Percentiles rank a stretch among this genome's conserved stretches.
phyloP scores from a whole-genome alignment of 1,140 invertebrate genomes.

The Zaprionus ornatus region DNA sequence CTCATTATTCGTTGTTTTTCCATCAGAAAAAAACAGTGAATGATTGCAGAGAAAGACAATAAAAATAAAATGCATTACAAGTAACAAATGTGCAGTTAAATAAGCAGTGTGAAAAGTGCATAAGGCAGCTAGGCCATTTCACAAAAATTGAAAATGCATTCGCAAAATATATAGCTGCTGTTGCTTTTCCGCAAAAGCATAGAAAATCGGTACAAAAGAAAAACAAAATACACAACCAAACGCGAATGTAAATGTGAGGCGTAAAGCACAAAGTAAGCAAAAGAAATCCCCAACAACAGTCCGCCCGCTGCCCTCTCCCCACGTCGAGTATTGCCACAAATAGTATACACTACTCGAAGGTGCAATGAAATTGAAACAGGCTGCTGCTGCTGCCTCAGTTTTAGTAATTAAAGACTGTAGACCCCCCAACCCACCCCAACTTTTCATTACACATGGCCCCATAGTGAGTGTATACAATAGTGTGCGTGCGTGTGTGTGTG shows the following conservation, averaged over 20 bases:
- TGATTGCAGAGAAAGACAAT: conserved; percentile 28
- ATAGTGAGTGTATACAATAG: conserved; percentile 8
- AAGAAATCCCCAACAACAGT: conserved; percentile 46
- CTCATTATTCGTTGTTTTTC: conserved; percentile 45
- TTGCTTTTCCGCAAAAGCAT: conserved; percentile 19
- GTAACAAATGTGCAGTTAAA: conserved; percentile 19
- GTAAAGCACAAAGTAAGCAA: conserved; percentile 66
- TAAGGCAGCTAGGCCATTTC: conserved; percentile 25
- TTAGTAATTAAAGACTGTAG: conserved; percentile 57
- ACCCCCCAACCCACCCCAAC: conserved; percentile 9
- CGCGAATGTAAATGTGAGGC: conserved; percentile 70
- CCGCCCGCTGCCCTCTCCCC: background rate
- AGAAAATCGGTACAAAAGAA: conserved; percentile 69
- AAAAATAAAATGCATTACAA: conserved; percentile 41
- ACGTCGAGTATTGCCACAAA: conserved; percentile 18
- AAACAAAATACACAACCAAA: conserved; percentile 69
- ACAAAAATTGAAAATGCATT: conserved; percentile 31
- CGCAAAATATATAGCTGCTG: conserved; percentile 31
- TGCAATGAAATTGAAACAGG: conserved; percentile 49
- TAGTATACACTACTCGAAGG: conserved; percentile 24
- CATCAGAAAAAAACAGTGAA: conserved; percentile 46
- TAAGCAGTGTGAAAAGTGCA: conserved; percentile 32
- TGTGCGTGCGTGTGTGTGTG: conserved; percentile 28
- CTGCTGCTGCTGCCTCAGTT: conserved; percentile 34
- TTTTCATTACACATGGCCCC: conserved; percentile 18